Conservation (phyloP, 2,888 invertebrate genomes). For the Drosophila sordidula region DNA sequence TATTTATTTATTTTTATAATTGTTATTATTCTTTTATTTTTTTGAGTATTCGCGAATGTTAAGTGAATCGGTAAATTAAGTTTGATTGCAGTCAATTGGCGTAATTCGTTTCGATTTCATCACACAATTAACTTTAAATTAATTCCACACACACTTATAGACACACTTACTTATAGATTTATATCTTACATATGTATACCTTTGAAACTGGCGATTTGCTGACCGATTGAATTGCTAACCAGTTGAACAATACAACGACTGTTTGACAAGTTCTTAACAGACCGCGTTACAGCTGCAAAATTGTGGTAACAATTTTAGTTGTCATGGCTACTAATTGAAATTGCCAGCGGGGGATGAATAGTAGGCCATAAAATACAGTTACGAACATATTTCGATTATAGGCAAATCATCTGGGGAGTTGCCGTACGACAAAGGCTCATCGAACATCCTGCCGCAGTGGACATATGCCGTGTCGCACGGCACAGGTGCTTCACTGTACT, state of each 20-base stretch:
- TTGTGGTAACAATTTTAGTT: constrained; percentile 53
- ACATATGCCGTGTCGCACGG: constrained; percentile 43
- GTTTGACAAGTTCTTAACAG: constrained; percentile 10
- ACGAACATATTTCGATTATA: not conserved
- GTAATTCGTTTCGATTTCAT: constrained; percentile 44
- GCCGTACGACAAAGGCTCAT: constrained; percentile 22
- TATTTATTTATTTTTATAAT: constrained; percentile 3
- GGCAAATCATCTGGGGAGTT: constrained; percentile 41
- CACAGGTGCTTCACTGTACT: constrained; percentile 24
- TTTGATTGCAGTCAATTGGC: constrained; percentile 52
- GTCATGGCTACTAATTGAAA: constrained; percentile 76
- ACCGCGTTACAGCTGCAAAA: constrained; percentile 7
- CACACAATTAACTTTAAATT: constrained; percentile 55
- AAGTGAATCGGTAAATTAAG: constrained; percentile 55
- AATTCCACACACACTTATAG: constrained; percentile 27
- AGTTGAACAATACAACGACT: constrained; percentile 33
- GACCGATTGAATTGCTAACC: constrained; percentile 29
- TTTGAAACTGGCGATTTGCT: not conserved
- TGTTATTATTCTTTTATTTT: no score
- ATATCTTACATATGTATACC: not conserved
- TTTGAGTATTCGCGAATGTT: constrained; percentile 41
- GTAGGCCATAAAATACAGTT: constrained; percentile 7
- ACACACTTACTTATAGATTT: not conserved
- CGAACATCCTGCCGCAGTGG: constrained; percentile 16
- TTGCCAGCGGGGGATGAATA: constrained; percentile 48